Percentiles rank a stretch among this genome's conserved stretches.
phyloP scores from a whole-genome alignment of 1,140 invertebrate genomes.

The Coelopa frigida region DNA sequence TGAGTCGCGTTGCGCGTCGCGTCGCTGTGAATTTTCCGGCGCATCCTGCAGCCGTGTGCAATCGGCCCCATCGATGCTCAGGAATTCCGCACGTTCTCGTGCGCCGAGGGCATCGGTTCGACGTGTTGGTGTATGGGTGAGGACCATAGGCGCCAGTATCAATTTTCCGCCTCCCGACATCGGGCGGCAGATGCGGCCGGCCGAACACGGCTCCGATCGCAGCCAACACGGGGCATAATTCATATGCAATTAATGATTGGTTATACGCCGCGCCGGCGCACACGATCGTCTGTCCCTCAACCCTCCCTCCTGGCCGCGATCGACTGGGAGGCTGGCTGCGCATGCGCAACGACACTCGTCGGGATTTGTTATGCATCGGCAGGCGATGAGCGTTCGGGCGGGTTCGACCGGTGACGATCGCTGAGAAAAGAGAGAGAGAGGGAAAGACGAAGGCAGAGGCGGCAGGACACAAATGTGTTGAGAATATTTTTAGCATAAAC shows the following conservation, averaged over 20 bases:
- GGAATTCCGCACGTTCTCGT: constrained; percentile 24
- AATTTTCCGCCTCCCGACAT: background rate
- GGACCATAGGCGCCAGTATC: constrained; percentile 2
- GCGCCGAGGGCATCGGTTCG: constrained; percentile 2
- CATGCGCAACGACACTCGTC: background rate
- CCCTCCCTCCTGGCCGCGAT: too few relatives aligned
- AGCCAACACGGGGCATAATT: constrained; percentile 24
- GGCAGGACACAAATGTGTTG: too few relatives aligned
- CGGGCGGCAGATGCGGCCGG: constrained; percentile 17
- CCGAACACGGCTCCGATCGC: constrained; percentile 35
- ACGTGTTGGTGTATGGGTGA: background rate
- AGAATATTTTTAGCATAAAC: too few relatives aligned
- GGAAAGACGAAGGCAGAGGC: too few relatives aligned
- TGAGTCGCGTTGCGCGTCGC: background rate
- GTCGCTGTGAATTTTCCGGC: background rate
- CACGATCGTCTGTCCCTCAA: too few relatives aligned
- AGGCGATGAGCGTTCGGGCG: too few relatives aligned
- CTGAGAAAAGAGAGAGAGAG: too few relatives aligned
- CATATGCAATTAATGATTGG: constrained; percentile 44
- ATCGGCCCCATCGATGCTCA: too few relatives aligned
- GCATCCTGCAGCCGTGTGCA: constrained; percentile 10
- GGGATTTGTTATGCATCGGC: too few relatives aligned
- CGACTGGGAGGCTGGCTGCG: too few relatives aligned
- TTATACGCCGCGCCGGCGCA: constrained; percentile 30
- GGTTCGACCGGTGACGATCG: too few relatives aligned